These are phyloP conservation scores for Drosophila tani DNA, from an alignment of 1,140 invertebrate species.

Conservation along the genomic window DNA sequence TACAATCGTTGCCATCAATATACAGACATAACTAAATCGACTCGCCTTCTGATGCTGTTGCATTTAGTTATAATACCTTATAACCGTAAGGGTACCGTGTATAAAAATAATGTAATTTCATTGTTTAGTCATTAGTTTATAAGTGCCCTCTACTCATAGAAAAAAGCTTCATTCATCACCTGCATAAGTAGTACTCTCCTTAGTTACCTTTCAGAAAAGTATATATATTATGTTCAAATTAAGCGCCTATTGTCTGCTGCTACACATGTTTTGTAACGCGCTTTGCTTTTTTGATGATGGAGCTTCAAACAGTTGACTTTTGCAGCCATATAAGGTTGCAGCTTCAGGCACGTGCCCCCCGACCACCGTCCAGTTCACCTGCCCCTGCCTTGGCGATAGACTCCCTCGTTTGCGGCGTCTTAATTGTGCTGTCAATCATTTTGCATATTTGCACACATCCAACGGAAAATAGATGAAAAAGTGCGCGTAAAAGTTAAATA, in stretches of 20 bases:
- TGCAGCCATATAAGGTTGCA: slow-evolving; percentile 62
- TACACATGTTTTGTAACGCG: slow-evolving; percentile 45
- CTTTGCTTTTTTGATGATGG: slow-evolving; percentile 11
- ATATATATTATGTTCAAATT: slow-evolving; percentile 8
- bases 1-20: no score
- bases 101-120: no score
- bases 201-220: neutral
- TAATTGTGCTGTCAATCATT: slow-evolving; percentile 82
- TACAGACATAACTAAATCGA: no score
- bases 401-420: slow-evolving; percentile 48
- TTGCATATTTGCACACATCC: slow-evolving; percentile 73
- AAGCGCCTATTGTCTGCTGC: slow-evolving; percentile 27
- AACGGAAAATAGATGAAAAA: slow-evolving; percentile 31
- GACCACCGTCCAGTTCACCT: neutral
- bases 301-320: slow-evolving; percentile 12
- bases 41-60: no score
- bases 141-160: neutral
- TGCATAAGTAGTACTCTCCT: neutral
- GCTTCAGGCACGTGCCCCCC: neutral
- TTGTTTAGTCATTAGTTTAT: neutral
- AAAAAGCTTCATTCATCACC: no score
- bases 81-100: no score
- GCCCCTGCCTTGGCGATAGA: neutral
- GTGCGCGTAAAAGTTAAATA: slow-evolving; percentile 24
- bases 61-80: no score